Base-by-base conservation (phyloP, 2,113 vertebrate genomes). In the Varanus komodoensis region DNA sequence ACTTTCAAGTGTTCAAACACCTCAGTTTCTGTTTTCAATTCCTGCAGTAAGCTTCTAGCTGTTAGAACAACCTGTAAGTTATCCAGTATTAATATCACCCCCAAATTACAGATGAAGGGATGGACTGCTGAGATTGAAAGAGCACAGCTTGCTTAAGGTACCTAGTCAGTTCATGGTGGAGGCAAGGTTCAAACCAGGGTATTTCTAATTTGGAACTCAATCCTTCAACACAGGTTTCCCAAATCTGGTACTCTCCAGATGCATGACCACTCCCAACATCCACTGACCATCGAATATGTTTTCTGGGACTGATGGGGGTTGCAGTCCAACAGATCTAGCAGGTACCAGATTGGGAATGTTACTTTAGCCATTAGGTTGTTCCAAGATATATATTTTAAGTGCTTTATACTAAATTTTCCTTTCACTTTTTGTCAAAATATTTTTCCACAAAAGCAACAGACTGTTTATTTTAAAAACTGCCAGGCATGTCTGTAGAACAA, bases 401-500 rank as follows among this genome's bases (percentile, higher is more conserved):
- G 44, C 23, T 71, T 85, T 50, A 69, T 52, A 50, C 67, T 17
- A 71, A 19, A 27, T 19, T 71, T 50, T 32, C 67, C 67, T 44
- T 71, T 7, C 67, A 27, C 19, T 71, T 69, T 44, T 71, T 67
- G 14, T 69, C 27, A 84, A 27, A 84, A 50, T 50, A 44, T 69
- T 71, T 83, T 69, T 48, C 83, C 83, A 85, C 48, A 68, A 44
- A 85, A 84, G 69, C 64, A 32, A 50, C 12, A 71, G 44, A 52
- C 44, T 71, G 61, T 19, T 68, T 84, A 83, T 50, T 67, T 44
- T 71, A 71, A 32, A 64, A 71, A 71, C 15, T 21, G 61, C 27
- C 25, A 82, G 64, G 29, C 32, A 69, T 52, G 52, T 25, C 80
- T 32, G 0, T 0, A 5, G 3, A 50, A 1, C 0, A 14, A 27